Base-by-base conservation (phyloP, 2,113 vertebrate species). In the Nasalis larvatus region DNA sequence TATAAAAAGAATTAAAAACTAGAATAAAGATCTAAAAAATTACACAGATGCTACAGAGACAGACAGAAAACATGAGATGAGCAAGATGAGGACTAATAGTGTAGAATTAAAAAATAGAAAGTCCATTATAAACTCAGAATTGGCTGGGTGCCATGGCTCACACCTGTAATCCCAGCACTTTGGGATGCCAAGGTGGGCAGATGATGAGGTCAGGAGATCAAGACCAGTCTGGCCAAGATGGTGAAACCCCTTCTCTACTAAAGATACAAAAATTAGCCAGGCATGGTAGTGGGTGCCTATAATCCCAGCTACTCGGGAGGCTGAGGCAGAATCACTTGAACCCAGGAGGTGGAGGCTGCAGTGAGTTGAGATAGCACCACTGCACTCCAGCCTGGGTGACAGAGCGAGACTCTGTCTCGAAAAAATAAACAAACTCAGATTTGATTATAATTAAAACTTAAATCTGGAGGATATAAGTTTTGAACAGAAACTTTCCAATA, bases 391-490 rank as follows among this genome's bases (percentile, higher is more conserved):
- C 14, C 32, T 68, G 63, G 14, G 32, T 3, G 6, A 68, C 63
- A 68, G 32, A 68, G 63, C 14, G 14, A 68, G 30, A 68, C 63
- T 68, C 63, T 32, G 16, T 2, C 30, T 17, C 6, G 17, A 63
- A 35, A 12, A 63, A 30, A 63, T 0, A 58, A 58, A 58, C 8
- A 58, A 58, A 58, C 56, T 23, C 54, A 92, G 16, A 23, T 58
- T 77, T 93, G 56, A 84, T 77, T 84, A 49, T 54, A 83, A 93
- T 63, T 81, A 94, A 91, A 81, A 94, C 32, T 66, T 94, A 40
- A 74, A 82, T 42, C 8, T 30, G 71, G 4, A 23, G 42, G 40
- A 42, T 71, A 30, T 6, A 71, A 52, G n/a, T 52, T 83, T 88
- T 69, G 76, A 84, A 92, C 1, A 27, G 30, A 9, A 84, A 83